Evolutionary conservation across 2,797 vertebrate species (phyloP), one percentile per base, ranked within the genome.

Genomic region (Arremon aurantiirostris): DNA sequence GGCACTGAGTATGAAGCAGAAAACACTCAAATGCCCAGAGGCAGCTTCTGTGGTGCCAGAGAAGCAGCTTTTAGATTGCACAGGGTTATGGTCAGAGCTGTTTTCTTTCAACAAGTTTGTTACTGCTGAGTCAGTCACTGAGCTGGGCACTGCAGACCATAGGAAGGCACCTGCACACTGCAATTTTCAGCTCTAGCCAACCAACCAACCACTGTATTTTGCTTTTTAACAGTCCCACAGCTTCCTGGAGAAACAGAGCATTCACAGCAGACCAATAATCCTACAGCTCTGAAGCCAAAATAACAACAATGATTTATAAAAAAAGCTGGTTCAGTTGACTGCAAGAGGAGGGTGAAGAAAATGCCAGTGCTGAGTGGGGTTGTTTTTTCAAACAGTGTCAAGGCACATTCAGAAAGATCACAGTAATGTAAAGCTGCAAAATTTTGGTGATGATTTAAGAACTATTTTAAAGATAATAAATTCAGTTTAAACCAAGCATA

Each of bases 1-100:
- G 76, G 91, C 91, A 79, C 57, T 78, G 82, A 82, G 79, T 76
- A 93, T 46, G 89, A 90, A 91, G 88, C 81, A 86, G 91, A 93
- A 93, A 93, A 72, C 68, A 77, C 47, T 72, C 34, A 82, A 82
- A 79, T 53, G 66, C 95, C 93, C 65, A 87, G 85, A 96, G 93
- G 92, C 68, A 70, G 70, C 73, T 91, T 71, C 88, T 87, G 76
- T 14, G 41, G 52, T 77, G 83, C 78, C 85, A 82, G 73, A 64
- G 71, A 90, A 91, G 88, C 14, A 63, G 66, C 55, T 63, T 85
- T 93, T 24, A 27, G 68, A 59, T 11, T 73, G 60, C 42, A 65
- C 7, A 80, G 56, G 63, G 66, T n/a, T 90, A 92, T 46, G 55
- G 64, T 46, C 85, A 86, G 91, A 90, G 86, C 39, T 13, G n/a